Evolutionary conservation across 2,888 invertebrate genomes (phyloP).

Genomic region (Ctenicera cuprea): DNA sequence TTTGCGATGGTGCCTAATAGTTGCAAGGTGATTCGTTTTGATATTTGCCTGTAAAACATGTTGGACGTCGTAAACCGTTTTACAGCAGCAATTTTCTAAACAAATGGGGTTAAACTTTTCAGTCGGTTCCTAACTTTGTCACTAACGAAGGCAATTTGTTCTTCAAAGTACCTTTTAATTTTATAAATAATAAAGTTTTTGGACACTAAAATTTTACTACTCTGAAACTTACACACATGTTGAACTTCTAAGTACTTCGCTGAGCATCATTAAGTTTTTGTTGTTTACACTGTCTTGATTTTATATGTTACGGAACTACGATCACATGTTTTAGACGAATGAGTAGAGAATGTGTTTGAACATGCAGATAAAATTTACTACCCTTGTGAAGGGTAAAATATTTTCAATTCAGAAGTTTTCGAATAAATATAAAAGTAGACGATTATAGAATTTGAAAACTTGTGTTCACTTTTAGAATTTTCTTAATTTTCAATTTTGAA

Average conservation of each 20-base stretch:
- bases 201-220: slow-evolving; percentile 21
- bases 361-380: too few species aligned
- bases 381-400: too few species aligned
- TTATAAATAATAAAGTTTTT: slow-evolving; percentile 40
- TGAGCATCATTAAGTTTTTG: slow-evolving; percentile 19
- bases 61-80: slow-evolving; percentile 42
- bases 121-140: slow-evolving; percentile 38
- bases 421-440: too few species aligned
- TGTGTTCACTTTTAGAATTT: too few species aligned
- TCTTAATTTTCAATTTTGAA: too few species aligned
- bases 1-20: too few species aligned
- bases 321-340: slow-evolving; percentile 7
- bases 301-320: slow-evolving; percentile 17
- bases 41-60: slow-evolving; percentile 24
- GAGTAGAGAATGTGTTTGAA: neutral
- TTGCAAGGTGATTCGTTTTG: slow-evolving; percentile 4
- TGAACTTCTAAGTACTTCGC: slow-evolving; percentile 28
- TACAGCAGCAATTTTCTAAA: slow-evolving; percentile 36
- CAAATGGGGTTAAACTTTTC: slow-evolving; percentile 36
- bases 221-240: slow-evolving; percentile 33
- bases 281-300: slow-evolving; percentile 22
- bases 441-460: too few species aligned
- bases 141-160: slow-evolving; percentile 27
- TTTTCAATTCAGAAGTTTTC: too few species aligned
- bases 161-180: slow-evolving; percentile 41